Percentiles rank a stretch among this genome's conserved stretches.
Conservation (phyloP, 2,888 invertebrate species). For the Eumacrocentrus americanus region DNA sequence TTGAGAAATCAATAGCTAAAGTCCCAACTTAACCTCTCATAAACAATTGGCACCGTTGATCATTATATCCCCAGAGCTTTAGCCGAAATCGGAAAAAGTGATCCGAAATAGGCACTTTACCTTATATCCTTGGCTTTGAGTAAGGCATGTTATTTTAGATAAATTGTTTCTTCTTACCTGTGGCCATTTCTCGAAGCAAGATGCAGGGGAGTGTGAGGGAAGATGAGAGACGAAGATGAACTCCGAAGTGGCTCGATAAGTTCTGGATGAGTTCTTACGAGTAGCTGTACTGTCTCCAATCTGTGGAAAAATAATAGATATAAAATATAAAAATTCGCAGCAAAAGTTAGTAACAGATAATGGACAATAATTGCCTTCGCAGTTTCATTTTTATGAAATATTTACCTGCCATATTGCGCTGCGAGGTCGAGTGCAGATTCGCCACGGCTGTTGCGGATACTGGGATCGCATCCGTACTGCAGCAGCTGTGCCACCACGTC, state of each 20-base stretch:
- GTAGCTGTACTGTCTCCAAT: constrained; percentile 85
- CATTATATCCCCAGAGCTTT: background rate
- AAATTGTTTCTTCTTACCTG: constrained; percentile 67
- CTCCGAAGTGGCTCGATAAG: constrained; percentile 76
- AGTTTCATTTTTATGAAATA: constrained; percentile 27
- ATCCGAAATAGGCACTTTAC: too few relatives aligned
- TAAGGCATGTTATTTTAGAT: too few relatives aligned
- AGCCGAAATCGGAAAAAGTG: background rate
- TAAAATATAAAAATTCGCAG: background rate
- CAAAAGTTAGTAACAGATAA: background rate
- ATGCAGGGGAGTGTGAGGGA: constrained; percentile 87
- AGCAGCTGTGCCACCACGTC: constrained; percentile 83
- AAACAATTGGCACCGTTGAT: background rate
- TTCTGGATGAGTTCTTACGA: constrained; percentile 84
- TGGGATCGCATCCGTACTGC: constrained; percentile 86
- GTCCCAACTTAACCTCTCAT: background rate
- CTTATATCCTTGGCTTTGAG: too few relatives aligned
- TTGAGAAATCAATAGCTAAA: background rate
- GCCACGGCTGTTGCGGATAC: constrained; percentile 82
- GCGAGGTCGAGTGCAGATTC: constrained; percentile 95
- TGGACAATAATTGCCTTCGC: background rate
- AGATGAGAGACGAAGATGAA: constrained; percentile 63
- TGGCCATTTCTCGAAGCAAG: constrained; percentile 92
- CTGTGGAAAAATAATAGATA: constrained; percentile 58
- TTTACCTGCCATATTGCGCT: constrained; percentile 85